Evolutionary conservation across 2,888 invertebrate species (phyloP).

Genomic region (Dilophus febrilis): DNA sequence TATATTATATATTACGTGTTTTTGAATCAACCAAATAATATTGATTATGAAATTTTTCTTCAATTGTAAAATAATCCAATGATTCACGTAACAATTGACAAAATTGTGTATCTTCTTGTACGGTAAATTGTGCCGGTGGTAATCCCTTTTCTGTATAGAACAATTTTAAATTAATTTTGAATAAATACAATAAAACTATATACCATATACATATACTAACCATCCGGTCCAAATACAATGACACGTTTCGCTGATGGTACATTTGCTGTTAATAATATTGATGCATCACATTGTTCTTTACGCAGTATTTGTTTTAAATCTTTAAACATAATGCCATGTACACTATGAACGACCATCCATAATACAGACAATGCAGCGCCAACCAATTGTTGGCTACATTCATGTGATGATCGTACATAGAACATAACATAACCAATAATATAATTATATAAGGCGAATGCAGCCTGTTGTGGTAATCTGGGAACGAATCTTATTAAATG

Average conservation of each 20-base stretch:
- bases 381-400: slow-evolving; percentile 86
- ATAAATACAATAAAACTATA: neutral
- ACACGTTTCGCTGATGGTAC: slow-evolving; percentile 99
- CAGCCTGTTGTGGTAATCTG: slow-evolving; percentile 88
- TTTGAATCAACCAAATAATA: slow-evolving; percentile 96
- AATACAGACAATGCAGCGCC: slow-evolving; percentile 87
- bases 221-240: slow-evolving; percentile 85
- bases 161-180: neutral
- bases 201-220: slow-evolving; percentile 15
- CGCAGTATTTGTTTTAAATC: slow-evolving; percentile 95
- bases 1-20: slow-evolving; percentile 55
- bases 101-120: slow-evolving; percentile 95
- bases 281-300: slow-evolving; percentile 98
- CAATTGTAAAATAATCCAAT: slow-evolving; percentile 91
- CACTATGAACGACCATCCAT: slow-evolving; percentile 98
- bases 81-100: slow-evolving; percentile 88
- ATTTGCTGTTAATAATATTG: slow-evolving; percentile 91
- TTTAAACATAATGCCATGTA: slow-evolving; percentile 98
- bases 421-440: slow-evolving; percentile 99
- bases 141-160: slow-evolving; percentile 61
- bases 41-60: slow-evolving; percentile 71
- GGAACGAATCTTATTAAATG: slow-evolving; percentile 88
- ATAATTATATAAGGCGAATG: slow-evolving; percentile 95
- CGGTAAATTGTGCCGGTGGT: slow-evolving; percentile 96
- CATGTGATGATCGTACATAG: slow-evolving; percentile 90